phyloP scores from a whole-genome alignment of 2,888 invertebrate genomes.

The Patella pellucida region DNA sequence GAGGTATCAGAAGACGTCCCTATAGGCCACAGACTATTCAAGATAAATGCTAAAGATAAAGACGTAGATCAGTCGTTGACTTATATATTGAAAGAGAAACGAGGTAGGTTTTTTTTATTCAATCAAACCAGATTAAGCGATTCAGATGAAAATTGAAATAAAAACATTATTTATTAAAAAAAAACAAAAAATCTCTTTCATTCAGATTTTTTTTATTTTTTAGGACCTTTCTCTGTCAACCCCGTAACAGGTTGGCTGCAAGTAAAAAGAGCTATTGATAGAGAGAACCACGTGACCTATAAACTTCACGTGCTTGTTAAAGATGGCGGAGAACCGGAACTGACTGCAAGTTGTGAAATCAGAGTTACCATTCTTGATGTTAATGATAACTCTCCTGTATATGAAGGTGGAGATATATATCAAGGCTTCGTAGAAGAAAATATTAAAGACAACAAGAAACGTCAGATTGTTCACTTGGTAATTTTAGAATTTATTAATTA shows the following conservation, averaged over 20 bases:
- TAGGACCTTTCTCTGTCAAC: conserved; percentile 27
- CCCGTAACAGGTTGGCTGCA: conserved; percentile 21
- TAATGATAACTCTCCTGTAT: conserved; percentile 39
- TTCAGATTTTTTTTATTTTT: not conserved
- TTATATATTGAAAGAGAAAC: conserved; percentile 14
- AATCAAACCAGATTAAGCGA: too few species aligned
- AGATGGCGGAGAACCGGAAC: conserved; percentile 37
- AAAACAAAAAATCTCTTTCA: too few species aligned
- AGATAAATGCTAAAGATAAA: conserved; percentile 28
- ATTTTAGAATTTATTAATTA: not conserved
- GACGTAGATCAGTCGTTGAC: conserved; percentile 24
- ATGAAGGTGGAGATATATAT: conserved; percentile 23
- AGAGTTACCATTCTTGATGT: conserved; percentile 34
- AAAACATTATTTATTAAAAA: too few species aligned
- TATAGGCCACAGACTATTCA: conserved; percentile 26
- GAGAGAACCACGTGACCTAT: conserved; percentile 25
- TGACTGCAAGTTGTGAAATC: conserved; percentile 31
- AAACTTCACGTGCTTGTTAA: conserved; percentile 33
- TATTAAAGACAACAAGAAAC: conserved; percentile 22
- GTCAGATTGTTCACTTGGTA: conserved; percentile 35
- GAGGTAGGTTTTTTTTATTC: too few species aligned
- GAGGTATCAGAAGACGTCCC: conserved; percentile 27
- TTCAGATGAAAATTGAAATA: too few species aligned
- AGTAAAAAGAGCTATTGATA: conserved; percentile 29
- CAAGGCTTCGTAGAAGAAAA: conserved; percentile 35